These are phyloP conservation scores for Bergia sp. DNA, from an alignment of 92 coral and sea anemone genomes.

Conservation along the genomic window DNA sequence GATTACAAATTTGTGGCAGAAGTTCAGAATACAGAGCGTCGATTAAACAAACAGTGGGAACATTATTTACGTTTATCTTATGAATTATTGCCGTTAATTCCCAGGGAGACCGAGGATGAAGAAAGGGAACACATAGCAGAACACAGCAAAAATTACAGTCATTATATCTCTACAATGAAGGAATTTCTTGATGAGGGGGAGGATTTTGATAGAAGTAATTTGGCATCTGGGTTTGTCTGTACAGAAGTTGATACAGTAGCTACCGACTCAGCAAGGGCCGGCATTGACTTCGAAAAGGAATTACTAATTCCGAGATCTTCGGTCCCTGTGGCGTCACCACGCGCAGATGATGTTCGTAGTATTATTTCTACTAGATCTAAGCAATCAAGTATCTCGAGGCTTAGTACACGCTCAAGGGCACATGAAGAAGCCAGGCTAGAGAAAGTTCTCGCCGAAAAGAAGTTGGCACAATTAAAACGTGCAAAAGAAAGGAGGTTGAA, in stretches of 20 bases:
- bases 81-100: constrained; percentile 37
- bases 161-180: constrained; percentile 27
- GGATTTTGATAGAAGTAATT: constrained; percentile 8
- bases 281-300: constrained; percentile 20
- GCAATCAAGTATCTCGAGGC: constrained; percentile 31
- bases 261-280: constrained; percentile 26
- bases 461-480: constrained; percentile 54
- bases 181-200: constrained; percentile 25
- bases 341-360: constrained; percentile 43
- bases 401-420: constrained; percentile 41
- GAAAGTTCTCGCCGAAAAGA: constrained; percentile 57
- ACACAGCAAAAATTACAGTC: constrained; percentile 38
- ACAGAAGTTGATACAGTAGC: constrained; percentile 28
- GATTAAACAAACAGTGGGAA: constrained; percentile 40
- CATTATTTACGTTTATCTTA: constrained; percentile 31
- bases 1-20: constrained; percentile 41
- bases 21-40: constrained; percentile 26
- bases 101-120: constrained; percentile 35
- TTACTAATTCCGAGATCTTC: constrained; percentile 1
- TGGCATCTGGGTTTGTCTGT: constrained; percentile 34
- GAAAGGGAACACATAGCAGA: constrained; percentile 32
- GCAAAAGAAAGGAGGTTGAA: constrained; percentile 61
- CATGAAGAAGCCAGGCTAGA: constrained; percentile 50
- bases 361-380: constrained; percentile 40
- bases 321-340: constrained; percentile 32